Evolutionary conservation across 2,113 vertebrate genomes (phyloP), one percentile per base, ranked within the genome.

Genomic region (Lampris incognitus): DNA sequence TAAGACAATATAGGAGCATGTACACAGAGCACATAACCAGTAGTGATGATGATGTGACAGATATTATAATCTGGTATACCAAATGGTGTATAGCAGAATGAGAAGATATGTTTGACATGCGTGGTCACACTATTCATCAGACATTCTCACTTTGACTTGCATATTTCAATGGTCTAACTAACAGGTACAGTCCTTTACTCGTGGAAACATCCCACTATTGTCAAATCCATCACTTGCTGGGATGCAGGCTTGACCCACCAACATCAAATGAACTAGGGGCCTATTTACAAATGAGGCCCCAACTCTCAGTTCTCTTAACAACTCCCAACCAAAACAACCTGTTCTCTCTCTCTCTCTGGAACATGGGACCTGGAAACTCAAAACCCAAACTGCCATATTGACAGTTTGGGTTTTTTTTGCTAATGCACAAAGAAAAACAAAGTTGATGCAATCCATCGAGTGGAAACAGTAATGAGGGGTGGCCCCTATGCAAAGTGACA

Each of bases 401-500:
- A 88, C 81, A 82, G 66, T 85, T 82, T 24, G 24, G 24, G 24
- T 24, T 24, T 67, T 66, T 77, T 74, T 82, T 78, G 83, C 85
- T 87, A 78, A 72, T 69, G 1, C 72, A 74, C 75, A 69, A 52
- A 70, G 68, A 70, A 78, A 83, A 87, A 87, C 72, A 79, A 66
- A 66, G 79, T 76, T 44, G 85, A 87, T 82, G 81, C 79, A 86
- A 85, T 84, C 84, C 67, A 75, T 89, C 86, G 87, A 89, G 69
- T 56, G 57, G 62, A 65, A 75, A 64, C 42, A 37, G 83, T 54
- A 88, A 88, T 72, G 64, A 70, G 50, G 56, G 61, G 46, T 76
- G 73, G 86, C 85, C 89, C 87, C 73, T 70, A 91, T 90, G 90
- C 84, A 91, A 86, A 86, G 76, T 78, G 85, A 90, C 82, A 76